phyloP scores from a whole-genome alignment of 2,888 invertebrate species.

The Drosophila buzzatii region DNA sequence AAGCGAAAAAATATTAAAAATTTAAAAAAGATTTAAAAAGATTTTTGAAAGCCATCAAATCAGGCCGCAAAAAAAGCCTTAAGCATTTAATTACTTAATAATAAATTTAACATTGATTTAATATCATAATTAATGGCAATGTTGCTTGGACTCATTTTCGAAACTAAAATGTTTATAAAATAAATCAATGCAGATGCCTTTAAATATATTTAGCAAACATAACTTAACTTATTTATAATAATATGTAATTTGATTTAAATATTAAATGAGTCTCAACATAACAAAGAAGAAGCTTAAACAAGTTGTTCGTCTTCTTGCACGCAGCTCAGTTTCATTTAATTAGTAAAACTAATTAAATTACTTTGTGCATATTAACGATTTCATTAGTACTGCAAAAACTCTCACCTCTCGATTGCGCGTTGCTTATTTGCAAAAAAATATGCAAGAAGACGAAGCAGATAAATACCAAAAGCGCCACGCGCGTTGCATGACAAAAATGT shows the following conservation, averaged over 20 bases:
- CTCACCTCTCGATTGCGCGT: slow-evolving; percentile 48
- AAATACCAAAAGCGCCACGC: slow-evolving; percentile 29
- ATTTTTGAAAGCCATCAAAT: background rate
- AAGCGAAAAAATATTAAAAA: background rate
- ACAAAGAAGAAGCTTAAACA: background rate
- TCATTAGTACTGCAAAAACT: slow-evolving; percentile 51
- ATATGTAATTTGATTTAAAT: background rate
- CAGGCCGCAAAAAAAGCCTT: too few species aligned
- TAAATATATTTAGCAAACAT: background rate
- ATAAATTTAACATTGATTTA: background rate
- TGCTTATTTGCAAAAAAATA: slow-evolving; percentile 26
- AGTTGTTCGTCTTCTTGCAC: background rate
- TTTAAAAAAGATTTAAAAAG: background rate
- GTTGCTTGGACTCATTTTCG: background rate
- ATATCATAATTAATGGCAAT: background rate
- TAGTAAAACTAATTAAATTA: slow-evolving; percentile 13
- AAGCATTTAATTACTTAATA: background rate
- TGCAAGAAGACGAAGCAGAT: slow-evolving; percentile 11
- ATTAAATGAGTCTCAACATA: background rate
- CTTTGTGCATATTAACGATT: slow-evolving; percentile 20
- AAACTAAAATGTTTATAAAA: background rate
- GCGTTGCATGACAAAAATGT: slow-evolving; percentile 38
- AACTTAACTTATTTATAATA: too few species aligned
- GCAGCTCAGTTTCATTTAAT: slow-evolving; percentile 24
- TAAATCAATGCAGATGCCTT: background rate